phyloP scores from a whole-genome alignment of 2,113 vertebrate species.

The Procavia capensis region DNA sequence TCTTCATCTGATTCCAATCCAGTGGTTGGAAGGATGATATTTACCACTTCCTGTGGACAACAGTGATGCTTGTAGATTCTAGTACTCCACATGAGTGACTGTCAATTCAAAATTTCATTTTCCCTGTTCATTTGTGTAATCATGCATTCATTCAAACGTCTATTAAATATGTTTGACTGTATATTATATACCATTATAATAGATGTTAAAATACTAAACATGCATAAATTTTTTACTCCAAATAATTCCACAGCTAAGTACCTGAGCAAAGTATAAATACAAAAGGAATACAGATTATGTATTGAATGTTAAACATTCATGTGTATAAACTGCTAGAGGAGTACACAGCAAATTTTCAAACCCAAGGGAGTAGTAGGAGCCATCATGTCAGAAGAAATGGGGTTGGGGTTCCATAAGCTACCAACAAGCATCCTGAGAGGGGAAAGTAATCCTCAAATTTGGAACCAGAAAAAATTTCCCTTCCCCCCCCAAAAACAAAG shows the following conservation, averaged over 20 bases:
- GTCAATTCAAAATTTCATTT: not conserved
- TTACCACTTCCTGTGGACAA: not conserved
- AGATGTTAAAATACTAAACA: not conserved
- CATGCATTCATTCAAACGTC: not conserved
- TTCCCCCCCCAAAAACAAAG: too few species aligned
- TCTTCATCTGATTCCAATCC: not conserved
- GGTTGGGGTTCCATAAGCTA: too few species aligned
- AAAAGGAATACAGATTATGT: not conserved
- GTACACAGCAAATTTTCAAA: too few species aligned
- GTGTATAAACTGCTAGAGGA: not conserved
- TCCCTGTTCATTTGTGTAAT: not conserved
- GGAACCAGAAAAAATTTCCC: too few species aligned
- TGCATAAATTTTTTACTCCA: not conserved
- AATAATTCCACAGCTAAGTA: not conserved
- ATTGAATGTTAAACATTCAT: not conserved
- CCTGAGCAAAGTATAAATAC: not conserved
- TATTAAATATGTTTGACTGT: not conserved
- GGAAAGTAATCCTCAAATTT: too few species aligned
- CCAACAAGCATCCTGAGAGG: too few species aligned
- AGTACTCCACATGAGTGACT: not conserved
- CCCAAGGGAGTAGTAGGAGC: too few species aligned
- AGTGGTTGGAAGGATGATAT: not conserved
- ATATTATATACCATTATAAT: not conserved
- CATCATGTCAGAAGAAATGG: too few species aligned
- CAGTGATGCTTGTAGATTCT: not conserved